phyloP scores from a whole-genome alignment of 2,888 invertebrate species.

The Automeris io region DNA sequence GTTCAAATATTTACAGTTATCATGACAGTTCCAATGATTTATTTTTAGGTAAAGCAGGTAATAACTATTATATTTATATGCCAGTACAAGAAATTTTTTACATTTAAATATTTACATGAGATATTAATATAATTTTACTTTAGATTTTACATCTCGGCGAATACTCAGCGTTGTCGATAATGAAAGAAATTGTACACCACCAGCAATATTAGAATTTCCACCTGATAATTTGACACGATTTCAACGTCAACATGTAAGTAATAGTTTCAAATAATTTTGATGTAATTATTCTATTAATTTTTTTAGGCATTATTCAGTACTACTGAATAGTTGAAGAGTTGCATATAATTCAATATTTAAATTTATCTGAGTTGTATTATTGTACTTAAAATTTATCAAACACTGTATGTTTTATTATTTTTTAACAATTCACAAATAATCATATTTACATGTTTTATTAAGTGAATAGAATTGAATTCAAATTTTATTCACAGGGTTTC shows the following conservation, averaged over 20 bases:
- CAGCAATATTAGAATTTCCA: constrained; percentile 89
- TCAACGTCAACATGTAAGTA: constrained; percentile 76
- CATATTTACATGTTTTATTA: background rate
- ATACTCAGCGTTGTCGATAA: constrained; percentile 36
- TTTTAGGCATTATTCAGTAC: too few relatives aligned
- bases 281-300: too few relatives aligned
- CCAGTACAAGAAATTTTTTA: too few relatives aligned
- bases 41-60: constrained; percentile 27
- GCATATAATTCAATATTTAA: too few relatives aligned
- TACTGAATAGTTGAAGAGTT: too few relatives aligned
- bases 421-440: too few relatives aligned
- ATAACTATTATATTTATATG: constrained; percentile 4
- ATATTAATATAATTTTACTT: background rate
- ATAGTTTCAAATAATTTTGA: too few relatives aligned
- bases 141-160: constrained; percentile 29
- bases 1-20: background rate
- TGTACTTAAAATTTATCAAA: too few relatives aligned
- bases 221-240: constrained; percentile 82
- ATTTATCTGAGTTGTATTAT: too few relatives aligned
- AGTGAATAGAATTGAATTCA: background rate
- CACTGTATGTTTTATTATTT: too few relatives aligned
- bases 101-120: too few relatives aligned
- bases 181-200: constrained; percentile 79
- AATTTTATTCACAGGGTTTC: constrained; percentile 72
- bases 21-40: background rate